Base-by-base conservation (phyloP, 2,113 vertebrate species). In the Saccopteryx bilineata region DNA sequence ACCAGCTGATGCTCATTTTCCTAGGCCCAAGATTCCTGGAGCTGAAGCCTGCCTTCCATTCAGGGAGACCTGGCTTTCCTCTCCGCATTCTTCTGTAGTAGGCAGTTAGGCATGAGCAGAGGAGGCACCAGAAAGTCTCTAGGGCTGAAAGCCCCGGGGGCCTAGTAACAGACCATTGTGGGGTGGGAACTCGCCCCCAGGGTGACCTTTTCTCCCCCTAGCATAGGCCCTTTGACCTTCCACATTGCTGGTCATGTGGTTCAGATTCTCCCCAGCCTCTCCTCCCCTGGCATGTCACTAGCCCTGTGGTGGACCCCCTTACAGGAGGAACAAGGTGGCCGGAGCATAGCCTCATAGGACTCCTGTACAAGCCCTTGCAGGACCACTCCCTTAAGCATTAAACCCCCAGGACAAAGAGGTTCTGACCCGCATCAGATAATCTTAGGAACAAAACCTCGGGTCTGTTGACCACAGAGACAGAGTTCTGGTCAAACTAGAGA, bases 1-100 rank as follows among this genome's bases (percentile, higher is more conserved):
- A 75, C 1, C 9, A 33, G 26, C 0, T n/a, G 12, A 12, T 31
- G 28, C 9, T 61, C 17, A 1, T 68, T 63, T 56, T 6, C n/a
- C 33, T 2, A 60, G 14, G 12, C 48, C 50, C 54, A 52, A 24
- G 54, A 28, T 5, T 7, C n/a, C 56, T 86, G 17, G 9, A 33
- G 39, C 24, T n/a, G 56, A 91, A 89, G 80, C 11, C 11, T 48
- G 5, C 9, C 81, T 69, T 69, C 18, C 33, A 76, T 23, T 28
- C 48, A 12, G 6, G 2, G 18, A 68, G 26, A 61, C 4, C 14
- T 54, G 63, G 4, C 19, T 71, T 82, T 50, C 48, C 19, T 87
- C 10, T 74, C 48, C 72, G 11, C 1, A 23, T 14, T 15, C 11
- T 75, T 68, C 18, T 18, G 66, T 68, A 68, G 31, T 17, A 68